phyloP scores from a whole-genome alignment of 2,113 vertebrate genomes.

The Halcyon malimbica region DNA sequence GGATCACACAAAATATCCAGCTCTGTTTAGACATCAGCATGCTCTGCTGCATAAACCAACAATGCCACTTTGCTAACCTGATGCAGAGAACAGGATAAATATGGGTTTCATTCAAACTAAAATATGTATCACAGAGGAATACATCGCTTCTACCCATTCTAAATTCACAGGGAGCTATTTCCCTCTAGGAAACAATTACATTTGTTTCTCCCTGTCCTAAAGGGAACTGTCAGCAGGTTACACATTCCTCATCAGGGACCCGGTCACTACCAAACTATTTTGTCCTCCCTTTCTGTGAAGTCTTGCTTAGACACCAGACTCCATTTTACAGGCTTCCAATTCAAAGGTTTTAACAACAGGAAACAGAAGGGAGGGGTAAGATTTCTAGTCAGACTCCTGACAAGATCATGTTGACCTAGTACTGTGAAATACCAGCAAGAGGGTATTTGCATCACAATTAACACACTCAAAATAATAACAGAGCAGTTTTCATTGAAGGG shows the following conservation, averaged over 20 bases:
- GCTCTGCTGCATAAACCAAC: background rate
- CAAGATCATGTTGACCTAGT: constrained; percentile 47
- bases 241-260: background rate
- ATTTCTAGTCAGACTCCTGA: constrained; percentile 63
- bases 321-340: constrained; percentile 55
- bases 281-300: constrained; percentile 35
- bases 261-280: constrained; percentile 17
- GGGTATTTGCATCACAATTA: constrained; percentile 60
- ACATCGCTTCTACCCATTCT: background rate
- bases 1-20: background rate
- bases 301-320: constrained; percentile 18
- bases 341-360: constrained; percentile 60
- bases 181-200: constrained; percentile 31
- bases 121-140: background rate
- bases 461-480: constrained; percentile 32
- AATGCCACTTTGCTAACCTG: background rate
- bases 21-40: background rate
- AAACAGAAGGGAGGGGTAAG: constrained; percentile 64
- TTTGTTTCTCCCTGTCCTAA: background rate
- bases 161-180: constrained; percentile 11
- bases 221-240: constrained; percentile 31
- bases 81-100: background rate
- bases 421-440: constrained; percentile 57
- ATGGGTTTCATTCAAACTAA: background rate
- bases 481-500: constrained; percentile 38